Base-by-base conservation (phyloP, 2,888 invertebrate species). In the Ochropleura leucogaster region DNA sequence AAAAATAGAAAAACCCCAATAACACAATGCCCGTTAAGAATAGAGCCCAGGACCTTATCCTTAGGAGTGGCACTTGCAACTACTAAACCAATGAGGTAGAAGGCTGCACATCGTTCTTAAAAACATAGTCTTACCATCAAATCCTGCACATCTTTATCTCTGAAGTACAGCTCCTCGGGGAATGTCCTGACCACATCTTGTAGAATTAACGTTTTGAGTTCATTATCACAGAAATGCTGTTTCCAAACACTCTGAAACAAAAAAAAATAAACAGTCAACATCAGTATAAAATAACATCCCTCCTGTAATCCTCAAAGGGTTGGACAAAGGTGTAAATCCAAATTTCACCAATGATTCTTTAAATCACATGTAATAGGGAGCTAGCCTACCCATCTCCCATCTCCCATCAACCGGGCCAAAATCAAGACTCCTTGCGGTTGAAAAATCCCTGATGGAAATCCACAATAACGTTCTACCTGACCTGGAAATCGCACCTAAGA, bases 101-200 rank as follows among this genome's bases (percentile, higher is more conserved):
- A 3, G 6, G 12, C 55, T 55, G 20, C 0, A 20, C 12, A 12
- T 20, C 12, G 12, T 20, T 20, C 20, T 12, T n/a, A n/a, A 51
- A 30, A 16, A 16, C 16, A 51, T 4, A 8, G 1, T 44, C 87
- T 90, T 89, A 97, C 97, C 98, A 98, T 98, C 84, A 97, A 94
- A 84, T 97, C 97, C 90, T 98, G 98, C 30, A 98, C 97, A 46
- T 96, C 91, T n/a, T 97, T 93, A 68, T 97, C 97, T 74, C 98
- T 97, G 91, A 98, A 98, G 93, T 98, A 98, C 75, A 97, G 97
- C 75, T 98, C 97, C 79, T 98, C 98, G 0, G 98, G 98, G 92
- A 98, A 98, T 83, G 98, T 98, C 87, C 98, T 95, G 14, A 98
- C 97, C 1, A 98, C 98, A 95, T 98, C 98, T 92, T 98, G 98